Conservation (phyloP, 2,797 vertebrate species). For the Discoglossus pictus region DNA sequence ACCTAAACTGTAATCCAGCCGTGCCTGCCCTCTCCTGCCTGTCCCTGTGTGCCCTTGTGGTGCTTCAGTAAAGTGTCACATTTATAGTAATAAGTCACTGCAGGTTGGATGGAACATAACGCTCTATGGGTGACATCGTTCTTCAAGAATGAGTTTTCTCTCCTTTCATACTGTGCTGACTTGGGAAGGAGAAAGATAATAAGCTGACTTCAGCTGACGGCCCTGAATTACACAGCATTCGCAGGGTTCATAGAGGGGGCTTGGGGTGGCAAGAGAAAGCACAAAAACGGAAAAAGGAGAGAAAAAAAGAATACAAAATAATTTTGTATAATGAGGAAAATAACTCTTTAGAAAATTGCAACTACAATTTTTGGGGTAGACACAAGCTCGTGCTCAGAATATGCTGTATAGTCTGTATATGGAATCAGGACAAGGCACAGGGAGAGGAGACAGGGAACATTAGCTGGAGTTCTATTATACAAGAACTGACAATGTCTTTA, state of each 20-base stretch:
- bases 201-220: slow-evolving; percentile 17
- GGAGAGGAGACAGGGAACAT: background rate
- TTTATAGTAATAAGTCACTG: slow-evolving; percentile 30
- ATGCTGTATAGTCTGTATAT: too few relatives aligned
- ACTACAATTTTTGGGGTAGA: too few relatives aligned
- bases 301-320: background rate
- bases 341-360: too few relatives aligned
- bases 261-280: background rate
- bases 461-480: slow-evolving; percentile 23
- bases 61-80: slow-evolving; percentile 31
- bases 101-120: slow-evolving; percentile 27
- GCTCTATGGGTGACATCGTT: slow-evolving; percentile 29
- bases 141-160: slow-evolving; percentile 27
- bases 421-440: background rate
- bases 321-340: background rate
- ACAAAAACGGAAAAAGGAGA: background rate
- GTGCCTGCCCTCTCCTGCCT: slow-evolving; percentile 7
- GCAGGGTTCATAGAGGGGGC: background rate
- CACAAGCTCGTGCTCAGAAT: too few relatives aligned
- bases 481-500: slow-evolving; percentile 25
- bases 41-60: slow-evolving; percentile 21
- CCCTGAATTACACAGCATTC: slow-evolving; percentile 15
- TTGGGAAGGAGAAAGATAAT: slow-evolving; percentile 12
- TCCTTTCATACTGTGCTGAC: slow-evolving; percentile 16
- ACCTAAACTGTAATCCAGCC: background rate